phyloP scores from a whole-genome alignment of 1,140 invertebrate genomes.

The Atta texana region DNA sequence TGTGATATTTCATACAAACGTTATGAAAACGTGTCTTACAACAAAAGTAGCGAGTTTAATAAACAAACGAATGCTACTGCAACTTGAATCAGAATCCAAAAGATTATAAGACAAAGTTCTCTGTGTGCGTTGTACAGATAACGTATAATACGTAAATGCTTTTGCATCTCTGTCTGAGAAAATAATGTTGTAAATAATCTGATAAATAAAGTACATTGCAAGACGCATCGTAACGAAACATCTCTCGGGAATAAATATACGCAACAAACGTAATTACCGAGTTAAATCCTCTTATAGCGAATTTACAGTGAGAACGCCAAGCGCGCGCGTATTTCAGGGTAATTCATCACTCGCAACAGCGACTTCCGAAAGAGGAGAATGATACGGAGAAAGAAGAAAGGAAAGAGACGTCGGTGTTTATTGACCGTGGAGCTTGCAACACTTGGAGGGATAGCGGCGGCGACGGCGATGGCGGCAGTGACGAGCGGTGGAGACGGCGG shows the following conservation, averaged over 20 bases:
- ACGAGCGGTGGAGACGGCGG: background rate
- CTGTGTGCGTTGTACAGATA: background rate
- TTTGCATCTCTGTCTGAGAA: constrained; percentile 25
- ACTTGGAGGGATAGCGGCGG: background rate
- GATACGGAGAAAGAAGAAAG: background rate
- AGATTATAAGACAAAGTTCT: constrained; percentile 36
- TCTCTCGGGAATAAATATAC: constrained; percentile 50
- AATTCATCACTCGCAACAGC: constrained; percentile 22
- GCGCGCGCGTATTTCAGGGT: constrained; percentile 14
- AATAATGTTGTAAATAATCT: constrained; percentile 40
- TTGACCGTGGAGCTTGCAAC: constrained; percentile 50
- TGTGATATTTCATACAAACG: background rate
- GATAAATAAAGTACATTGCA: constrained; percentile 51
- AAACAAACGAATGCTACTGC: background rate
- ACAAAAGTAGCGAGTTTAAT: constrained; percentile 3
- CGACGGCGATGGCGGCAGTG: background rate
- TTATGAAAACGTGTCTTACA: background rate
- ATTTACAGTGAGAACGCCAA: background rate
- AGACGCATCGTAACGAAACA: constrained; percentile 17
- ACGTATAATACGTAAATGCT: constrained; percentile 39
- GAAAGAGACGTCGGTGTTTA: constrained; percentile 37
- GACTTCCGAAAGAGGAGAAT: constrained; percentile 13
- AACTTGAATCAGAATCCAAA: constrained; percentile 8
- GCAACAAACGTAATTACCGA: constrained; percentile 53
- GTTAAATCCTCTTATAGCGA: constrained; percentile 55